Percentiles rank a stretch among this genome's conserved stretches.
Evolutionary conservation across 1,140 invertebrate genomes (phyloP).

Genomic region (Drosophila elegans): DNA sequence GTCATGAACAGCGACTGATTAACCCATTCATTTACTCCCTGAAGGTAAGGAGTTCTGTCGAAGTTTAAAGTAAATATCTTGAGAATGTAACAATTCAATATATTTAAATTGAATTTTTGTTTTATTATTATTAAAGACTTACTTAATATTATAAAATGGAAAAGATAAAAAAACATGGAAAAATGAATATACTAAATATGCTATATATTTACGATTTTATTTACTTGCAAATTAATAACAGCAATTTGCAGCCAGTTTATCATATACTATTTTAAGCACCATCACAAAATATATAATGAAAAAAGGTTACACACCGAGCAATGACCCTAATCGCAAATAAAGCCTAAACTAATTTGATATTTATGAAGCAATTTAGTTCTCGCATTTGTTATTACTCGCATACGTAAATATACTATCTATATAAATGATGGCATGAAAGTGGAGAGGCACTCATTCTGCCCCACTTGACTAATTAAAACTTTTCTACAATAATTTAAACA

Average conservation of each 20-base stretch:
- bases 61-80: neutral
- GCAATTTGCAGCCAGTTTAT: too few relatives aligned
- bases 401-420: neutral
- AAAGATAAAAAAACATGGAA: too few relatives aligned
- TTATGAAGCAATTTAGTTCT: constrained; percentile 30
- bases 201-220: too few relatives aligned
- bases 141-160: too few relatives aligned
- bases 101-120: too few relatives aligned
- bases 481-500: constrained; percentile 35
- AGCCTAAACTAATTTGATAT: constrained; percentile 7
- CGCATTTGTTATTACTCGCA: constrained; percentile 13
- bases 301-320: neutral
- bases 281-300: neutral
- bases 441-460: neutral
- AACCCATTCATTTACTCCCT: constrained; percentile 28
- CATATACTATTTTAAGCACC: too few relatives aligned
- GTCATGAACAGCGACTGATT: constrained; percentile 19
- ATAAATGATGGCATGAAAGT: neutral
- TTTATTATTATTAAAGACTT: too few relatives aligned
- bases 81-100: too few relatives aligned
- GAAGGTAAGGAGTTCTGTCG: neutral
- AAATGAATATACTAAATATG: too few relatives aligned
- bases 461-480: constrained; percentile 17
- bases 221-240: too few relatives aligned
- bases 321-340: constrained; percentile 3